phyloP scores from a whole-genome alignment of 2,113 vertebrate species.

The Phalacrocorax aristotelis region DNA sequence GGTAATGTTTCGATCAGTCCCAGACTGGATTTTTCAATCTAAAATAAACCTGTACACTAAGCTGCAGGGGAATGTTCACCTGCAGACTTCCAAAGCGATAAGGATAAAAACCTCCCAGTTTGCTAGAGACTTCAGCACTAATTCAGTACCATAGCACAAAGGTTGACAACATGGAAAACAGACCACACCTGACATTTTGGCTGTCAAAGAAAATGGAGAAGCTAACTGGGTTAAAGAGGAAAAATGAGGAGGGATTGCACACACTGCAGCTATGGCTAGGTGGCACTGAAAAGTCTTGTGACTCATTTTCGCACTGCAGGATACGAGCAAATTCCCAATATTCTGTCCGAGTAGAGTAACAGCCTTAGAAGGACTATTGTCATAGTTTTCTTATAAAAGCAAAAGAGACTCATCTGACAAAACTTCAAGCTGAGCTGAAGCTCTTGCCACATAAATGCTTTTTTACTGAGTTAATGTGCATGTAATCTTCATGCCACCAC shows the following conservation, averaged over 20 bases:
- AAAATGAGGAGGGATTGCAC: background rate
- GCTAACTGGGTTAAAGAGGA: conserved; percentile 30
- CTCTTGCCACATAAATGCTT: background rate
- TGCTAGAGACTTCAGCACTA: background rate
- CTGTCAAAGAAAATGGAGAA: conserved; percentile 47
- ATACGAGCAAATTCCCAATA: background rate
- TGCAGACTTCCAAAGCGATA: background rate
- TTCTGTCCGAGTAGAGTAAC: background rate
- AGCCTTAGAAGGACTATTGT: background rate
- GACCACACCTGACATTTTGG: conserved; percentile 22
- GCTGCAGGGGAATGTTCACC: background rate
- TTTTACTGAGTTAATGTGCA: background rate
- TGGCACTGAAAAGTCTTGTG: background rate
- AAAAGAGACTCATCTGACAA: background rate
- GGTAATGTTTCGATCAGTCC: background rate
- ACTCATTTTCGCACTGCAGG: background rate
- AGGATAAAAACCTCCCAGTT: background rate
- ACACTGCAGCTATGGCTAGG: background rate
- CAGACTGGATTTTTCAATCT: background rate
- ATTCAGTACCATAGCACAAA: background rate
- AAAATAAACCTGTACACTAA: background rate
- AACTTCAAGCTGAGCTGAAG: background rate
- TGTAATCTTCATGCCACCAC: background rate
- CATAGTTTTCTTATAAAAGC: background rate
- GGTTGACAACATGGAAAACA: conserved; percentile 27